Conservation (phyloP, 1,140 invertebrate genomes). For the Trinorchestia longiramus region DNA sequence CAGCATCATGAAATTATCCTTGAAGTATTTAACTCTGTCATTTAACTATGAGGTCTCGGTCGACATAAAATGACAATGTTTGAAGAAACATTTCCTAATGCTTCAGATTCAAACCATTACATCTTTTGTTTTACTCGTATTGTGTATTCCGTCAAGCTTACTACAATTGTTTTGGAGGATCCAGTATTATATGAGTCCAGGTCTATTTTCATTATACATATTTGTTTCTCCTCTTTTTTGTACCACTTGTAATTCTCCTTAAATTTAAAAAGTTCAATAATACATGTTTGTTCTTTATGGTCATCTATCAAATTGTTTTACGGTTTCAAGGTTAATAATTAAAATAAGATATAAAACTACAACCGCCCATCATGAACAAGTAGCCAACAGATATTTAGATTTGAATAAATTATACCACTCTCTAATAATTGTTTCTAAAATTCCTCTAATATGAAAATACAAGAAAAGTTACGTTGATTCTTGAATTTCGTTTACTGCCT, state of each 20-base stretch:
- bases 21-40: neutral
- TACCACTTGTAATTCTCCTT: neutral
- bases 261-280: neutral
- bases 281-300: neutral
- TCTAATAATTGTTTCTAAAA: neutral
- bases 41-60: neutral
- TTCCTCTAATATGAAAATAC: neutral
- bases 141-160: neutral
- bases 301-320: neutral
- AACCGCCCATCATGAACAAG: neutral
- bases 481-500: neutral
- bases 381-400: neutral
- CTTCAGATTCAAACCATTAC: neutral
- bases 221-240: neutral
- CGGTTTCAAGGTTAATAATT: neutral
- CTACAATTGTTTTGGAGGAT: neutral
- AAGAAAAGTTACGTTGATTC: neutral
- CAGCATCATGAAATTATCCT: neutral
- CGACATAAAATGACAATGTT: neutral
- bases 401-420: neutral
- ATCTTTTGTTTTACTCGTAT: neutral
- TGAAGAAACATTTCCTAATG: neutral
- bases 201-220: neutral
- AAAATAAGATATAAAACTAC: neutral
- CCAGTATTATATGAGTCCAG: neutral